A percentile compares a stretch with the other conserved stretches of the same genome.
phyloP scores from a whole-genome alignment of 2,113 vertebrate species.

The Peromyscus maniculatus region DNA sequence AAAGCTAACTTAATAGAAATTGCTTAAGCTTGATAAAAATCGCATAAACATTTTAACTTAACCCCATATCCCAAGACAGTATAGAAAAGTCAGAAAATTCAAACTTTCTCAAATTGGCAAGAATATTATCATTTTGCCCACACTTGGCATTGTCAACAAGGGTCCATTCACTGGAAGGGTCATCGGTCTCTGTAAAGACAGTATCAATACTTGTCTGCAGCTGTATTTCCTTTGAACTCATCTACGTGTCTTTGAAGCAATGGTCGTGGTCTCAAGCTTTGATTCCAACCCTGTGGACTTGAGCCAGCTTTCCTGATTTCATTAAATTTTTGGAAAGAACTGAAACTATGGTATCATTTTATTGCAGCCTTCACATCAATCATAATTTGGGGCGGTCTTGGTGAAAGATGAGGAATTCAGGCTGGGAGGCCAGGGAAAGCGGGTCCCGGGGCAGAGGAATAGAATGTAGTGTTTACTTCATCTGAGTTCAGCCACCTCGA shows the following conservation, averaged over 20 bases:
- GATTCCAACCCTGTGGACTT: constrained; percentile 64
- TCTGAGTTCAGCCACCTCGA: background rate
- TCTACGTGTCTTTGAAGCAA: constrained; percentile 66
- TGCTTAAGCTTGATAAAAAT: constrained; percentile 38
- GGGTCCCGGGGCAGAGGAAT: background rate
- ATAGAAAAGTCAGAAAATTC: background rate
- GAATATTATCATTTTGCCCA: background rate
- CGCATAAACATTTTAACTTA: constrained; percentile 20
- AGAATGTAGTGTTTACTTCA: background rate
- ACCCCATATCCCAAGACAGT: background rate
- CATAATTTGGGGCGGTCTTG: constrained; percentile 67
- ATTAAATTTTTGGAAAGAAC: constrained; percentile 77
- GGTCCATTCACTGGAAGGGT: background rate
- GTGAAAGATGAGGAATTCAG: constrained; percentile 79
- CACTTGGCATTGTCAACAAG: background rate
- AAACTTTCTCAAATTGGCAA: background rate
- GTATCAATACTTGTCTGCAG: background rate
- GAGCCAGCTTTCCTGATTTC: constrained; percentile 76
- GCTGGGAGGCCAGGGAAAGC: background rate
- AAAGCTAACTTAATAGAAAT: constrained; percentile 47
- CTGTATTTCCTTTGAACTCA: constrained; percentile 66
- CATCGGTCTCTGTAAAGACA: background rate
- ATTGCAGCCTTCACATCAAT: constrained; percentile 71
- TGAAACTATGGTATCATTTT: constrained; percentile 65
- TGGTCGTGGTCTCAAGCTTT: constrained; percentile 55